phyloP scores from a whole-genome alignment of 2,888 invertebrate species.

The Spisula subtruncata region DNA sequence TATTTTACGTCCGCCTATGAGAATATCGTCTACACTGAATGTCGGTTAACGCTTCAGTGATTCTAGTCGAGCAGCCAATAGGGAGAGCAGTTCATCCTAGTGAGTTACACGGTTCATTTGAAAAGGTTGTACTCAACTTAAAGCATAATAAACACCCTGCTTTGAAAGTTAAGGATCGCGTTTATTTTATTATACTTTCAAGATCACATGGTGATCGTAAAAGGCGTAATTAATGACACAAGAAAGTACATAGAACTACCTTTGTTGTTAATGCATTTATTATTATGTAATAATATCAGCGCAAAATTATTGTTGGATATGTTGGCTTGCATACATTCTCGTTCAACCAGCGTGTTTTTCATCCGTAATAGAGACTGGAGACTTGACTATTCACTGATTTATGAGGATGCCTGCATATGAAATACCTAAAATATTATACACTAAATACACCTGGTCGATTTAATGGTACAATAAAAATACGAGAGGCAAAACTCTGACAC shows the following conservation, averaged over 20 bases:
- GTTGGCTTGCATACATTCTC: too few species aligned
- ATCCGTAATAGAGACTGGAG: too few species aligned
- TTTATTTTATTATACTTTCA: constrained; percentile 8
- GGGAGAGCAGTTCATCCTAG: not conserved
- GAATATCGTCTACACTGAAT: not conserved
- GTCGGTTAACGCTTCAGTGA: constrained; percentile 3
- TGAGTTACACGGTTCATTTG: not conserved
- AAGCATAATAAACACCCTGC: not conserved
- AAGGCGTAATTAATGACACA: not conserved
- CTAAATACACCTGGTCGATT: too few species aligned
- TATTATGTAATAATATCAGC: not conserved
- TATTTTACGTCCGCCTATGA: not conserved
- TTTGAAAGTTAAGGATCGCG: not conserved
- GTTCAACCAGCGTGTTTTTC: too few species aligned
- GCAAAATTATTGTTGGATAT: not conserved
- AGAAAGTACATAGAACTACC: not conserved
- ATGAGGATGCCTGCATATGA: too few species aligned
- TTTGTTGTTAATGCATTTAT: not conserved
- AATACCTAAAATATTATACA: too few species aligned
- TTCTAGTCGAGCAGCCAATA: constrained; percentile 15
- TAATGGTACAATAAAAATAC: too few species aligned
- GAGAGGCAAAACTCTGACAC: too few species aligned
- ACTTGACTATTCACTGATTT: too few species aligned
- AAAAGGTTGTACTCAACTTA: not conserved
- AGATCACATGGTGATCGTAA: not conserved